A percentile compares a stretch with the other conserved stretches of the same genome.
phyloP scores from a whole-genome alignment of 2,113 vertebrate genomes.

The Pungitius pungitius region DNA sequence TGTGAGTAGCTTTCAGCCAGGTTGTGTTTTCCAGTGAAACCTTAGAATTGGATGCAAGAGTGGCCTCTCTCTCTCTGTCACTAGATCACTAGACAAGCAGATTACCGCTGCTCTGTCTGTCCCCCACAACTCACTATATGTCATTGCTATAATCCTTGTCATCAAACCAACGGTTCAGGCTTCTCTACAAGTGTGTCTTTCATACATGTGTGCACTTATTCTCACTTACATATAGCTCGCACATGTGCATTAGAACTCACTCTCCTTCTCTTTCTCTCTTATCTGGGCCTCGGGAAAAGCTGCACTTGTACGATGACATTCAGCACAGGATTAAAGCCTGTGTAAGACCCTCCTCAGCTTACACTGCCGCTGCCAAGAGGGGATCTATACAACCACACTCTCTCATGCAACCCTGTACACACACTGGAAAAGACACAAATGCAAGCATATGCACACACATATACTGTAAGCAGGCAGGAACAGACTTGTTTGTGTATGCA shows the following conservation, averaged over 20 bases:
- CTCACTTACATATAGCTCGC: slow-evolving; percentile 12
- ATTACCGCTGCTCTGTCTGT: slow-evolving; percentile 63
- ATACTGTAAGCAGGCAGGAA: slow-evolving; percentile 22
- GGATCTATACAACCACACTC: slow-evolving; percentile 68
- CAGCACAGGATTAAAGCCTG: slow-evolving; percentile 85
- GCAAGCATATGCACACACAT: slow-evolving; percentile 14
- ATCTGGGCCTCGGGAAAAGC: slow-evolving; percentile 83
- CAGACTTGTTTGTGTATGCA: slow-evolving; percentile 17
- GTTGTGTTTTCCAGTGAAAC: slow-evolving; percentile 66
- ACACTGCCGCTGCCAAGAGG: slow-evolving; percentile 82
- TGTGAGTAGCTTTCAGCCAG: slow-evolving; percentile 50
- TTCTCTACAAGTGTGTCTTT: slow-evolving; percentile 37
- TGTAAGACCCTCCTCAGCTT: slow-evolving; percentile 88
- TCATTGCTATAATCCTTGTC: slow-evolving; percentile 52
- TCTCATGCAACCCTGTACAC: slow-evolving; percentile 60
- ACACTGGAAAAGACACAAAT: slow-evolving; percentile 48
- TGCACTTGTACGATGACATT: slow-evolving; percentile 85
- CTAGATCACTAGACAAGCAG: slow-evolving; percentile 68
- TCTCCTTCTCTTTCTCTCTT: slow-evolving; percentile 57
- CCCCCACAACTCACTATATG: slow-evolving; percentile 58
- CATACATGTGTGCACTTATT: slow-evolving; percentile 33
- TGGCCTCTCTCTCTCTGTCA: slow-evolving; percentile 47
- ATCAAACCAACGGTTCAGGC: slow-evolving; percentile 47
- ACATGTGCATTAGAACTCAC: slow-evolving; percentile 20
- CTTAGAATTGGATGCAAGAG: slow-evolving; percentile 55